These are phyloP conservation scores for Rhinella marina DNA, from an alignment of 2,797 vertebrate genomes.

Conservation along the genomic window DNA sequence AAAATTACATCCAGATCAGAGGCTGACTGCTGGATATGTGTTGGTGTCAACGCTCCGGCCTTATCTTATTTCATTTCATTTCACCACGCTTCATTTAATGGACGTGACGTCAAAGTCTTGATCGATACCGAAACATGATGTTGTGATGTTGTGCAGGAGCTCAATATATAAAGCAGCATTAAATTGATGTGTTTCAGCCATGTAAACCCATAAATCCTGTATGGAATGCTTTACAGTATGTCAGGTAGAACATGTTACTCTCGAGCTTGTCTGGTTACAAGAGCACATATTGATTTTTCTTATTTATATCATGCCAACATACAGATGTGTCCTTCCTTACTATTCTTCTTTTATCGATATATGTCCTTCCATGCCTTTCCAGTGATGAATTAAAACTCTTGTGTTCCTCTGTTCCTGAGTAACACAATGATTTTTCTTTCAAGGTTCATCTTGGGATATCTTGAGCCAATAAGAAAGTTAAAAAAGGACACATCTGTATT, in stretches of 20 bases:
- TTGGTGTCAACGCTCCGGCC: constrained; percentile 16
- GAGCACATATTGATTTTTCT: neutral
- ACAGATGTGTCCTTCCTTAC: no score
- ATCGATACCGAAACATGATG: neutral
- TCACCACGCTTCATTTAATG: neutral
- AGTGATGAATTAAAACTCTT: no score
- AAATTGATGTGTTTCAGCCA: no score
- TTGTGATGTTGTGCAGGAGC: no score
- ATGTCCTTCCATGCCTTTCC: no score
- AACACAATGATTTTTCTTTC: no score
- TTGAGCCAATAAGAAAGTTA: no score
- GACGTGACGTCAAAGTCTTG: neutral
- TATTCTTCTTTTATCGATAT: no score
- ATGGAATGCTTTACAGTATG: neutral
- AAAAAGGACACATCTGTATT: no score
- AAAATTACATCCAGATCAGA: constrained; percentile 53
- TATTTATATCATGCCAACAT: no score
- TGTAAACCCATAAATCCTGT: neutral
- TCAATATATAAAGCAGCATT: neutral
- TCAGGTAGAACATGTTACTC: neutral
- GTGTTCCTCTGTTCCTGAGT: no score
- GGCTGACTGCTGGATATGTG: constrained; percentile 39
- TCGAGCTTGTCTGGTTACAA: neutral
- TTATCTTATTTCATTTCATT: neutral
- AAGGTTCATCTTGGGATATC: no score